Conservation (phyloP, 92 coral and sea anemone genomes). For the Bergia puertoricense region DNA sequence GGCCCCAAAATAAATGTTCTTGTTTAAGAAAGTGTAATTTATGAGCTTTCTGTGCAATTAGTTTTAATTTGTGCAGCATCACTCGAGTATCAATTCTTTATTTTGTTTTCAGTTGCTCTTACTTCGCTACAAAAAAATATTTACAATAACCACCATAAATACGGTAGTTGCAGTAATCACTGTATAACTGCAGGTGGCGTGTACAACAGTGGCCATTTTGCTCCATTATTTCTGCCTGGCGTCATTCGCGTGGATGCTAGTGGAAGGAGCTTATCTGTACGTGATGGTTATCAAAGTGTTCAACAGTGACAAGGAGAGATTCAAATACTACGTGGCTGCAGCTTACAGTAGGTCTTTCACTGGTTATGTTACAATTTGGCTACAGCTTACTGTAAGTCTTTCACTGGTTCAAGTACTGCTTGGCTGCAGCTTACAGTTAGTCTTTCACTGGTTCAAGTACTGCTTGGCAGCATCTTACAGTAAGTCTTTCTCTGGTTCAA, state of each 20-base stretch:
- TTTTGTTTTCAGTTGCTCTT: no score
- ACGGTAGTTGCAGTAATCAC: no score
- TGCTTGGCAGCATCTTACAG: no score
- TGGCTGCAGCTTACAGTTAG: no score
- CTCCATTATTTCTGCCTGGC: constrained; percentile 69
- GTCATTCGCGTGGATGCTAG: constrained; percentile 72
- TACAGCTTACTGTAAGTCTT: constrained; percentile 60
- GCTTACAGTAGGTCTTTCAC: constrained; percentile 56
- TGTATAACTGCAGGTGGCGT: constrained; percentile 41
- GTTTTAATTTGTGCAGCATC: background rate
- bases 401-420: background rate
- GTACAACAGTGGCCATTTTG: constrained; percentile 61
- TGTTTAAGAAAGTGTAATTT: background rate
- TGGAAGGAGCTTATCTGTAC: constrained; percentile 69
- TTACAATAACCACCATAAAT: no score
- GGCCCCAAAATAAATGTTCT: no score
- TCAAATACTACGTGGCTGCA: constrained; percentile 52
- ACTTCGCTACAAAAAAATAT: no score
- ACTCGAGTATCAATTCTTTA: no score
- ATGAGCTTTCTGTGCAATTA: background rate
- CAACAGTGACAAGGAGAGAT: constrained; percentile 56
- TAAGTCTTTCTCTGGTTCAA: constrained; percentile 6
- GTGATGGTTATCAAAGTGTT: constrained; percentile 72
- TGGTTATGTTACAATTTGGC: background rate
- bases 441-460: no score